phyloP scores from a whole-genome alignment of 2,888 invertebrate species.

The Cetonia aurata region DNA sequence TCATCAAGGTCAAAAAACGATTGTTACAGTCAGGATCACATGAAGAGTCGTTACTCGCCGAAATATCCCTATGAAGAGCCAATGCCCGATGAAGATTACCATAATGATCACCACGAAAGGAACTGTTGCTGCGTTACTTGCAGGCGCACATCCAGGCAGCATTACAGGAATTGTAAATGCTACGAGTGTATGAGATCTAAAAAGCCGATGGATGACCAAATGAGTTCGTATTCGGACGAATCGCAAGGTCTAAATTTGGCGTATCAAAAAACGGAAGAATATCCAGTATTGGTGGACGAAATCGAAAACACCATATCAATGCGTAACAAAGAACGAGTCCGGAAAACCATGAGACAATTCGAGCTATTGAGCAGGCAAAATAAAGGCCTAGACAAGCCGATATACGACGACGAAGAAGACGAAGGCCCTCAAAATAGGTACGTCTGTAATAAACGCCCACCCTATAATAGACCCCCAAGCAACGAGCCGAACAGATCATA shows the following conservation, averaged over 20 bases:
- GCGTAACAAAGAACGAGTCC: constrained; percentile 61
- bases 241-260: constrained; percentile 55
- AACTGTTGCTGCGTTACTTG: constrained; percentile 44
- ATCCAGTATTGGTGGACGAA: constrained; percentile 61
- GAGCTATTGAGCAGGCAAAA: constrained; percentile 62
- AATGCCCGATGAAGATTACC: constrained; percentile 34
- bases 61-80: constrained; percentile 46
- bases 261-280: constrained; percentile 63
- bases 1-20: constrained; percentile 33
- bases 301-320: constrained; percentile 62
- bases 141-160: constrained; percentile 35
- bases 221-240: constrained; percentile 44
- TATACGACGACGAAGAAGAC: constrained; percentile 55
- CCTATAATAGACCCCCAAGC: constrained; percentile 31
- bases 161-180: constrained; percentile 47
- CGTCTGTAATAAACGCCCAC: constrained; percentile 34
- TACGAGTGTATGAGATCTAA: constrained; percentile 38
- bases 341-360: constrained; percentile 62
- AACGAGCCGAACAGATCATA: constrained; percentile 12
- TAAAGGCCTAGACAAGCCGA: constrained; percentile 60
- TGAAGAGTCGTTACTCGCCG: constrained; percentile 22
- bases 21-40: constrained; percentile 35
- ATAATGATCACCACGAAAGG: constrained; percentile 41
- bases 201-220: constrained; percentile 35
- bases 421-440: constrained; percentile 28